These are phyloP conservation scores for Pseudomyrmex sp. DNA, from an alignment of 1,140 invertebrate species.

Conservation along the genomic window DNA sequence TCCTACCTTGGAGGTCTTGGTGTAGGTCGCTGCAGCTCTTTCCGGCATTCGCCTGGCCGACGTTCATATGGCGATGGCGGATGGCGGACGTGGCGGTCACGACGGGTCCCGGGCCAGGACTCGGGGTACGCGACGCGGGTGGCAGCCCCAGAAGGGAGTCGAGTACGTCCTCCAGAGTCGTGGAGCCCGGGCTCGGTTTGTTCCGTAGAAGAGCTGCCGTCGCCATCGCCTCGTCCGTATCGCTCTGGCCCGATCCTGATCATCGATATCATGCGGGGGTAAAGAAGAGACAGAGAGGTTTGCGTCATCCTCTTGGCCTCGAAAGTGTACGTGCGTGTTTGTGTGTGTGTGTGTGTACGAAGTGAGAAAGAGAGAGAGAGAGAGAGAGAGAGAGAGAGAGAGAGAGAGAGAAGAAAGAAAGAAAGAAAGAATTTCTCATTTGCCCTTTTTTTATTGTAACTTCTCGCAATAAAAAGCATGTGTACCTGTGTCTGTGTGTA, in stretches of 20 bases:
- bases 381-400: constrained; percentile 13
- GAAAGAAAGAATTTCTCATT: background rate
- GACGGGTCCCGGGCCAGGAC: constrained; percentile 87
- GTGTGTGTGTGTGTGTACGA: background rate
- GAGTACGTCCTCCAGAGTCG: constrained; percentile 96
- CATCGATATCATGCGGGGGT: constrained; percentile 72
- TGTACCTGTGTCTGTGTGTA: background rate
- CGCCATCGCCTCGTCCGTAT: constrained; percentile 81
- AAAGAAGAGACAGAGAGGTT: constrained; percentile 67
- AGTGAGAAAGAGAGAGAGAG: background rate
- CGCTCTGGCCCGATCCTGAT: constrained; percentile 82
- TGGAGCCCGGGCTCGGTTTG: constrained; percentile 90
- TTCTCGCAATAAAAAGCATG: background rate
- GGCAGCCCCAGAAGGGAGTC: constrained; percentile 95
- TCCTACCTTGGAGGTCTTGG: constrained; percentile 91
- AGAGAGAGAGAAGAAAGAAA: background rate
- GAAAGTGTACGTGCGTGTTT: constrained; percentile 36
- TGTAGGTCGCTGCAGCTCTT: constrained; percentile 88
- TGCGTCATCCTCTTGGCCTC: constrained; percentile 69
- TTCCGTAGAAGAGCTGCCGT: constrained; percentile 82
- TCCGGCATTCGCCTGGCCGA: constrained; percentile 86
- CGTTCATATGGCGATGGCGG: constrained; percentile 78
- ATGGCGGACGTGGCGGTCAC: constrained; percentile 85
- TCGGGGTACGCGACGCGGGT: constrained; percentile 89
- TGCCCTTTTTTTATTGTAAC: background rate